Base-by-base conservation (phyloP, 2,888 invertebrate genomes). In the Theodoxus fluviatilis region DNA sequence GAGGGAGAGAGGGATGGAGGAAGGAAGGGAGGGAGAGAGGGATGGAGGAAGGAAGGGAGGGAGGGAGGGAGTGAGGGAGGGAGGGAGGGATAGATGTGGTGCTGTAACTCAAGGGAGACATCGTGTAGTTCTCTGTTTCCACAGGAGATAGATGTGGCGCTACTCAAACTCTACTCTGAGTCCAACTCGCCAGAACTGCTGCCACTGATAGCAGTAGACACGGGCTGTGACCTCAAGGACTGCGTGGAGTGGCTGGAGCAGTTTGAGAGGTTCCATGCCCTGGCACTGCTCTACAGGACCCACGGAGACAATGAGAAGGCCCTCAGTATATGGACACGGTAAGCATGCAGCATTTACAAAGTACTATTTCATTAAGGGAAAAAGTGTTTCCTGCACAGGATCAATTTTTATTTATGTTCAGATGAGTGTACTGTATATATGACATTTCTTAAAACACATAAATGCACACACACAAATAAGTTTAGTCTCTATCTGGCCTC, bases 71-170 rank as follows among this genome's bases (percentile, higher is more conserved):
- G n/a, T n/a, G n/a, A n/a, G n/a, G n/a, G n/a, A n/a, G n/a, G n/a
- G n/a, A n/a, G n/a, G n/a, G n/a, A n/a, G n/a, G n/a, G n/a, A n/a
- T n/a, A n/a, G n/a, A n/a, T n/a, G n/a, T n/a, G n/a, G n/a, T n/a
- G n/a, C n/a, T n/a, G n/a, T n/a, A n/a, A n/a, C n/a, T n/a, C n/a
- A n/a, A n/a, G n/a, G n/a, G n/a, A n/a, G n/a, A n/a, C n/a, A n/a
- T n/a, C n/a, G n/a, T n/a, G n/a, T n/a, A n/a, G n/a, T 63, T 38
- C 38, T 52, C 65, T 68, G 55, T 70, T 66, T 68, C 79, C 79
- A 4, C 78, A 89, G 88, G 88, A 88, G 74, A 79, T 88, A 3
- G 88, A 89, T 77, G 86, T 86, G 31, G 88, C 88, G 25, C 78
- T 89, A 55, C 72, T 89, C 64, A 89, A 88, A 73, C 78, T 89